These are phyloP conservation scores for Habrosyne pyritoides DNA, from an alignment of 2,888 invertebrate genomes.

Conservation along the genomic window DNA sequence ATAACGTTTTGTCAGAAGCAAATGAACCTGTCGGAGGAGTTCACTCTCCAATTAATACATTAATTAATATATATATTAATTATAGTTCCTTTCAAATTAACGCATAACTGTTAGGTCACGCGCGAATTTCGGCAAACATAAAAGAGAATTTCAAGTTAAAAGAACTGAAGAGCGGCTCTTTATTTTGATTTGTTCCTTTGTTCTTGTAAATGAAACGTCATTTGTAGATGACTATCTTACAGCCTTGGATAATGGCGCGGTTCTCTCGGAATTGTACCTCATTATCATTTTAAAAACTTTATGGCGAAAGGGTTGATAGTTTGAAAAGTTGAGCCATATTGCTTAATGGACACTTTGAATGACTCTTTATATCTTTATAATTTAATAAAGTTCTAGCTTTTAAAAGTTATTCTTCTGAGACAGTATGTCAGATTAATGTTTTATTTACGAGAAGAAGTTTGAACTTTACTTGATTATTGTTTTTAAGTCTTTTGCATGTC, in stretches of 20 bases:
- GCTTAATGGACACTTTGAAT: slow-evolving; percentile 1
- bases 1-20: no score
- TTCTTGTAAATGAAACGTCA: slow-evolving; percentile 62
- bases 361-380: no score
- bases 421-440: not conserved
- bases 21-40: not conserved
- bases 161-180: slow-evolving; percentile 56
- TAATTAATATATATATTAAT: slow-evolving; percentile 1
- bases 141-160: slow-evolving; percentile 54
- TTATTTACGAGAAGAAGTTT: not conserved
- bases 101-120: slow-evolving; percentile 3
- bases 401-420: not conserved
- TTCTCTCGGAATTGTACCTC: slow-evolving; percentile 37
- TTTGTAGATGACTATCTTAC: slow-evolving; percentile 59
- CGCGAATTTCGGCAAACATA: slow-evolving; percentile 42
- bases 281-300: slow-evolving; percentile 39
- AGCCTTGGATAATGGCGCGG: slow-evolving; percentile 38
- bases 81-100: not conserved
- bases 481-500: no score
- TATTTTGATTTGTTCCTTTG: slow-evolving; percentile 69
- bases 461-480: not conserved
- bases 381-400: not conserved
- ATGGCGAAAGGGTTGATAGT: slow-evolving; percentile 20
- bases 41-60: not conserved
- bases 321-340: slow-evolving; percentile 9